phyloP scores from a whole-genome alignment of 2,797 vertebrate species.

The Hippocampus kuda region DNA sequence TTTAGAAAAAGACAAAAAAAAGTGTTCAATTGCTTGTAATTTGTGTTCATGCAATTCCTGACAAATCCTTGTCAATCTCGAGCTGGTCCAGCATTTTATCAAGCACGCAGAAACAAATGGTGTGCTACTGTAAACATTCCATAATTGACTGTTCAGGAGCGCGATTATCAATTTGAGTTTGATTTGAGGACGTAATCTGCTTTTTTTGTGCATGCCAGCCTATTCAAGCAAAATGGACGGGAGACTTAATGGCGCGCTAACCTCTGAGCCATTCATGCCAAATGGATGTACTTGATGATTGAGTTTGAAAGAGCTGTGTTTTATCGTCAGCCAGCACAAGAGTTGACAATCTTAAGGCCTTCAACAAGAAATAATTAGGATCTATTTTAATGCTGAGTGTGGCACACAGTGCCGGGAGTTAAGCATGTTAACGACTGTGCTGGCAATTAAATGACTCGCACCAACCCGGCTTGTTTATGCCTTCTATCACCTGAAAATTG shows the following conservation, averaged over 20 bases:
- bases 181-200: slow-evolving; percentile 71
- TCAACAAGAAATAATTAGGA: slow-evolving; percentile 74
- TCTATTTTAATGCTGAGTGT: slow-evolving; percentile 72
- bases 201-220: slow-evolving; percentile 51
- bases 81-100: slow-evolving; percentile 59
- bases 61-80: slow-evolving; percentile 74
- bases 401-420: slow-evolving; percentile 57
- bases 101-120: slow-evolving; percentile 65
- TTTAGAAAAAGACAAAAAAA: slow-evolving; percentile 32
- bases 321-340: slow-evolving; percentile 71
- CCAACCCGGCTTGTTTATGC: slow-evolving; percentile 42
- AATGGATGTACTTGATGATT: slow-evolving; percentile 69
- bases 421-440: slow-evolving; percentile 70
- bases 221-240: slow-evolving; percentile 59
- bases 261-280: slow-evolving; percentile 66
- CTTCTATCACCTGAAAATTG: slow-evolving; percentile 70
- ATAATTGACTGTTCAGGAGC: slow-evolving; percentile 74
- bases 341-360: slow-evolving; percentile 73
- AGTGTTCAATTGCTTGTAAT: slow-evolving; percentile 60
- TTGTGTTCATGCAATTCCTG: slow-evolving; percentile 59
- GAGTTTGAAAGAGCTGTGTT: slow-evolving; percentile 70
- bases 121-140: slow-evolving; percentile 63
- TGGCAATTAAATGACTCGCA: slow-evolving; percentile 66
- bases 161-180: slow-evolving; percentile 67
- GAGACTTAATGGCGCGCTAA: slow-evolving; percentile 65